These are phyloP conservation scores for Scaptomyza polygonia DNA, from an alignment of 2,888 invertebrate species.

Conservation along the genomic window DNA sequence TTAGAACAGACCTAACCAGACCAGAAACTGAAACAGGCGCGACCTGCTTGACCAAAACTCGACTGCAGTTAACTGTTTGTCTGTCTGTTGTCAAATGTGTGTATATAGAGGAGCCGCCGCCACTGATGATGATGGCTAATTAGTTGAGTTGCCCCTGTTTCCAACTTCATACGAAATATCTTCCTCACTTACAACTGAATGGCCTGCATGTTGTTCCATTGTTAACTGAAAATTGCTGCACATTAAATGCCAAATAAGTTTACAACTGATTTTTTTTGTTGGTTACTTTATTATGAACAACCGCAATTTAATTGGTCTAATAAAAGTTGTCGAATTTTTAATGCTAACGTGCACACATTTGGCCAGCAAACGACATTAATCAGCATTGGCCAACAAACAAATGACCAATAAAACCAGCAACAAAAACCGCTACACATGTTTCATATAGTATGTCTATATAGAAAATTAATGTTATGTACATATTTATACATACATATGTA, in stretches of 20 bases:
- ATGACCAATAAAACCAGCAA: slow-evolving; percentile 24
- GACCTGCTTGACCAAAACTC: slow-evolving; percentile 12
- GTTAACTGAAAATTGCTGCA: slow-evolving; percentile 71
- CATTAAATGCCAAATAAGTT: slow-evolving; percentile 68
- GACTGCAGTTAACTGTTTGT: slow-evolving; percentile 58
- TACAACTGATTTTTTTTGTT: slow-evolving; percentile 20
- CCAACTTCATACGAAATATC: slow-evolving; percentile 29
- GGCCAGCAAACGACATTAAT: slow-evolving; percentile 70
- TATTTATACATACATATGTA: slow-evolving; percentile 28
- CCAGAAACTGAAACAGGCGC: slow-evolving; percentile 15
- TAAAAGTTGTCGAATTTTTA: slow-evolving; percentile 69
- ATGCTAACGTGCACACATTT: slow-evolving; percentile 77
- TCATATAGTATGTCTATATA: slow-evolving; percentile 24
- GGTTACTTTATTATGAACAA: slow-evolving; percentile 34
- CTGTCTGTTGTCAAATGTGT: slow-evolving; percentile 66
- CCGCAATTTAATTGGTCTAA: slow-evolving; percentile 77
- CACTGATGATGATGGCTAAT: slow-evolving; percentile 76
- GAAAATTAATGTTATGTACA: slow-evolving; percentile 8
- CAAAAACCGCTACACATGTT: slow-evolving; percentile 6
- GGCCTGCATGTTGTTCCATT: slow-evolving; percentile 43
- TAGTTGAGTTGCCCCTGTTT: slow-evolving; percentile 44
- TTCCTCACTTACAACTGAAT: slow-evolving; percentile 34
- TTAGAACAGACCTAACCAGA: slow-evolving; percentile 29
- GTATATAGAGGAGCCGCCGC: slow-evolving; percentile 61
- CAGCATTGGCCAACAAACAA: slow-evolving; percentile 53